These are phyloP conservation scores for Lepidostoma basale DNA, from an alignment of 1,140 invertebrate species.

Conservation along the genomic window DNA sequence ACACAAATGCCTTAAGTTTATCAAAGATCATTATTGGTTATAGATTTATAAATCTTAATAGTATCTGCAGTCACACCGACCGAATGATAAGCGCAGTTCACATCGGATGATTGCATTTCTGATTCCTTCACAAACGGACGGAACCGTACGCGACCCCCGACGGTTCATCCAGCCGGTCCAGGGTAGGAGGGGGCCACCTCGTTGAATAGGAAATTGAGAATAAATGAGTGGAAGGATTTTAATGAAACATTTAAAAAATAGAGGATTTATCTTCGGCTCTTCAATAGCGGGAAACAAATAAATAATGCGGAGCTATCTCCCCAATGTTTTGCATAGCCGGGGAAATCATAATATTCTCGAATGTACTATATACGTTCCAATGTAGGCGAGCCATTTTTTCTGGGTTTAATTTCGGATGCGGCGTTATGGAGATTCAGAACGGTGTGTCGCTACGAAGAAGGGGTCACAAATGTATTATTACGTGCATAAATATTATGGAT, in stretches of 20 bases:
- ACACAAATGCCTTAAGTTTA: too few relatives aligned
- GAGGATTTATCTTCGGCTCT: slow-evolving; percentile 41
- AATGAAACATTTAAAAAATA: slow-evolving; percentile 48
- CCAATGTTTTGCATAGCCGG: slow-evolving; percentile 27
- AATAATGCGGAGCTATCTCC: slow-evolving; percentile 35
- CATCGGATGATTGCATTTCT: slow-evolving; percentile 12
- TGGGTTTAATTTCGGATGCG: slow-evolving; percentile 22
- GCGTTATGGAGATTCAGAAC: slow-evolving; percentile 21
- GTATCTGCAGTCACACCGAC: too few relatives aligned
- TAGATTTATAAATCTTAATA: too few relatives aligned
- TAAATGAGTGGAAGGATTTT: slow-evolving; percentile 49
- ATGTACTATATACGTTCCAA: neutral
- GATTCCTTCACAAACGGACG: slow-evolving; percentile 11
- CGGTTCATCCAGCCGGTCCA: neutral
- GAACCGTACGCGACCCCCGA: neutral
- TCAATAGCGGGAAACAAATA: slow-evolving; percentile 39
- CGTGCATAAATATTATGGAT: too few relatives aligned
- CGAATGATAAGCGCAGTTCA: too few relatives aligned
- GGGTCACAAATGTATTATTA: neutral
- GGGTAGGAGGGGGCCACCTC: neutral
- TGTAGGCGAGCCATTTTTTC: slow-evolving; percentile 7
- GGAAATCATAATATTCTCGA: slow-evolving; percentile 13
- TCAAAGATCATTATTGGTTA: too few relatives aligned
- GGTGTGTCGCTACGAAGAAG: slow-evolving; percentile 8
- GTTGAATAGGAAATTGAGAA: slow-evolving; percentile 47